Percentiles rank a stretch among this genome's conserved stretches.
phyloP scores from a whole-genome alignment of 1,140 invertebrate species.

The Sinonovacula constricta region DNA sequence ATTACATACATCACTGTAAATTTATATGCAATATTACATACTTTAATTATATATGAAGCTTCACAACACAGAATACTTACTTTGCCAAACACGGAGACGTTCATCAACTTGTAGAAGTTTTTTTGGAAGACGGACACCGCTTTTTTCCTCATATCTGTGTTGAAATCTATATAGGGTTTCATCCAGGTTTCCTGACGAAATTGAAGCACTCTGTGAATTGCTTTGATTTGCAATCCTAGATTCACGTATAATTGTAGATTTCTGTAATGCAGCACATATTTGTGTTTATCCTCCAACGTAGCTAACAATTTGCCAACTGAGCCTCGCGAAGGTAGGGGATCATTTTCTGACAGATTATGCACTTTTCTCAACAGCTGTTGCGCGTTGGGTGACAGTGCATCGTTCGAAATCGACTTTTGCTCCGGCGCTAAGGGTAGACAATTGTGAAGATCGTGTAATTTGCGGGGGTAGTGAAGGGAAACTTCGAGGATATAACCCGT shows the following conservation, averaged over 20 bases:
- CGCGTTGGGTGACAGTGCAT: slow-evolving; percentile 30
- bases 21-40: background rate
- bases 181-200: slow-evolving; percentile 52
- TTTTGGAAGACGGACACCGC: slow-evolving; percentile 78
- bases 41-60: background rate
- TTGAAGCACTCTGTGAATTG: slow-evolving; percentile 38
- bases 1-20: background rate
- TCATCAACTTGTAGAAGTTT: slow-evolving; percentile 79
- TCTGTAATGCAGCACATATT: slow-evolving; percentile 52
- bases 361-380: background rate
- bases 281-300: slow-evolving; percentile 42
- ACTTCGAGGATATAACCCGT: slow-evolving; percentile 81
- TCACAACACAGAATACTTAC: background rate
- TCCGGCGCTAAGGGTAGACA: slow-evolving; percentile 80
- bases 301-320: slow-evolving; percentile 55
- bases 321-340: background rate
- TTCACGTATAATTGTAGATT: slow-evolving; percentile 34
- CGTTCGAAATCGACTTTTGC: slow-evolving; percentile 16
- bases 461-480: slow-evolving; percentile 68
- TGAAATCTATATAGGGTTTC: slow-evolving; percentile 57
- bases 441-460: slow-evolving; percentile 80
- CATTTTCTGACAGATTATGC: background rate
- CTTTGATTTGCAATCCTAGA: slow-evolving; percentile 31
- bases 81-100: slow-evolving; percentile 75
- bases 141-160: slow-evolving; percentile 65